phyloP scores from a whole-genome alignment of 2,888 invertebrate species.

The Drosophila formosana region DNA sequence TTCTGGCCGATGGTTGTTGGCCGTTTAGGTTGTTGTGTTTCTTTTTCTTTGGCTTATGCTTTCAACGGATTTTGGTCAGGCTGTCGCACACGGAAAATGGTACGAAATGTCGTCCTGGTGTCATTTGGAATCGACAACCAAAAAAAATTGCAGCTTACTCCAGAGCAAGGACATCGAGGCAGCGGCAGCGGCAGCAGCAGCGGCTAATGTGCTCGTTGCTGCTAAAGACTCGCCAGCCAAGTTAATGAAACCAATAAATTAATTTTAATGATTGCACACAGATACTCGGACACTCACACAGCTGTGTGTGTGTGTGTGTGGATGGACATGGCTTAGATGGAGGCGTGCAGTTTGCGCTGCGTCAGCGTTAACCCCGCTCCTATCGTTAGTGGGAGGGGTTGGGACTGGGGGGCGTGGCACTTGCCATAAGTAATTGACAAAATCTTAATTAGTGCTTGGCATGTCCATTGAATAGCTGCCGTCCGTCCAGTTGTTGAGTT shows the following conservation, averaged over 20 bases:
- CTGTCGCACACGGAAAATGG: slow-evolving; percentile 60
- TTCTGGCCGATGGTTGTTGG: slow-evolving; percentile 15
- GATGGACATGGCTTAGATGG: slow-evolving; percentile 4
- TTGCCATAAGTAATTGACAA: slow-evolving; percentile 79
- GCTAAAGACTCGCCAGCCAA: slow-evolving; percentile 71
- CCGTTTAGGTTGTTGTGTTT: slow-evolving; percentile 31
- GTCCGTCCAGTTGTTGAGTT: slow-evolving; percentile 63
- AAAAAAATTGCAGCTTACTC: slow-evolving; percentile 57
- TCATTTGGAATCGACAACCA: slow-evolving; percentile 68
- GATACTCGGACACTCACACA: slow-evolving; percentile 36
- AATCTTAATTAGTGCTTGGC: slow-evolving; percentile 82
- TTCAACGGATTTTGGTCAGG: slow-evolving; percentile 74
- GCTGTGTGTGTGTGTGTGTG: not conserved
- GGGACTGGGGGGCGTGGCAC: slow-evolving; percentile 55
- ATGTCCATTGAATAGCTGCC: slow-evolving; percentile 77
- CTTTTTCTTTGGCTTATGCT: slow-evolving; percentile 68
- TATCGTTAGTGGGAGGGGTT: not conserved
- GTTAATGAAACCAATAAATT: slow-evolving; percentile 84
- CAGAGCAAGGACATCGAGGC: slow-evolving; percentile 16
- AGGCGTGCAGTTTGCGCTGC: slow-evolving; percentile 68
- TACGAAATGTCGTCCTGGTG: slow-evolving; percentile 68
- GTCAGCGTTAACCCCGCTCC: slow-evolving; percentile 53
- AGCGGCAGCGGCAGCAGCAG: slow-evolving; percentile 26
- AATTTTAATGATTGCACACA: slow-evolving; percentile 80
- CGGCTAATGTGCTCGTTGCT: slow-evolving; percentile 65